phyloP scores from a whole-genome alignment of 2,797 vertebrate species.

The Alosa sapidissima region DNA sequence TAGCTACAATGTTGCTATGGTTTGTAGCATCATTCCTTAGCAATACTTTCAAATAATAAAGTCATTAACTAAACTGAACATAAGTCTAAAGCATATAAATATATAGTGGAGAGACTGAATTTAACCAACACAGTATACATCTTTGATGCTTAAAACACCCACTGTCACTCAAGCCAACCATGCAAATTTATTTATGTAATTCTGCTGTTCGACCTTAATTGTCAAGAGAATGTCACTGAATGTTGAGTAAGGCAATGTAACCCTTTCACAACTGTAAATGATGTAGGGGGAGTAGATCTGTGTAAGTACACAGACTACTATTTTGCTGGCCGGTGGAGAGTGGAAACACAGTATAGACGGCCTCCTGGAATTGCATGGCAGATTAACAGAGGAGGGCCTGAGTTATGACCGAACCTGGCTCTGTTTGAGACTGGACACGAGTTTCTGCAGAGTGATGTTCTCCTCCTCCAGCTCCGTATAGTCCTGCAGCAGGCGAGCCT shows the following conservation, averaged over 20 bases:
- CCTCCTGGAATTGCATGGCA: neutral
- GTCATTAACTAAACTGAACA: neutral
- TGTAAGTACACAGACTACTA: neutral
- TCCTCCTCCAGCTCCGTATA: conserved; percentile 96
- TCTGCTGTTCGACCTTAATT: neutral
- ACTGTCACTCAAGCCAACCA: neutral
- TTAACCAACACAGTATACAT: neutral
- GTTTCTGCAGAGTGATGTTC: conserved; percentile 93
- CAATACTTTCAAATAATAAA: too few relatives aligned
- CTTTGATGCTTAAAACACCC: neutral
- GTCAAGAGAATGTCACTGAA: neutral
- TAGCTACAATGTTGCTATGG: neutral
- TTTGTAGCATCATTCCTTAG: neutral
- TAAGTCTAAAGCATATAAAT: neutral
- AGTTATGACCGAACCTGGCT: conserved; percentile 80
- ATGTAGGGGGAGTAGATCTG: neutral
- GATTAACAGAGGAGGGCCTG: neutral
- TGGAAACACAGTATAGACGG: neutral
- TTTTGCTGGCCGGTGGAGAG: neutral
- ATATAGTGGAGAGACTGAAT: neutral
- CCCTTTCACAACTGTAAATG: neutral
- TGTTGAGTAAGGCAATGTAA: neutral
- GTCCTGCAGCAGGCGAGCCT: conserved; percentile 89
- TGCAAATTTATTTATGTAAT: neutral
- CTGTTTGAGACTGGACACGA: conserved; percentile 91